These are phyloP conservation scores for Lathamus discolor DNA, from an alignment of 2,113 vertebrate genomes.

Conservation along the genomic window DNA sequence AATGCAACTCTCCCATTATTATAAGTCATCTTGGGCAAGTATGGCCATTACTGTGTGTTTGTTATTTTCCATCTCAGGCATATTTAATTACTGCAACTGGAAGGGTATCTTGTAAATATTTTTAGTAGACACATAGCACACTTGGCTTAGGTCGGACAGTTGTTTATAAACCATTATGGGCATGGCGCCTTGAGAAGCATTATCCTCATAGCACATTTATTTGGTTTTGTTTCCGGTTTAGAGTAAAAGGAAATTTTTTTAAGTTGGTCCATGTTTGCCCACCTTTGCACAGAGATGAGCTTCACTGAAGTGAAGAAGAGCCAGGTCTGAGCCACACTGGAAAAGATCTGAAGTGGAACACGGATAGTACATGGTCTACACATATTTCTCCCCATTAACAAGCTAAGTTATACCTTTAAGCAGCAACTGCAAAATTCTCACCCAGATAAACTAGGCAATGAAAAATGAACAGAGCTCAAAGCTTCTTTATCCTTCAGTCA, in stretches of 20 bases:
- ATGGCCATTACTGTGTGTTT: not conserved
- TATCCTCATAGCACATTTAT: not conserved
- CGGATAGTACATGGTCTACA: accelerated
- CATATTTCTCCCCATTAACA: not conserved
- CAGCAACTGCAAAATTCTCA: not conserved
- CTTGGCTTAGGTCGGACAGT: not conserved
- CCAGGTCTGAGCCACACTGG: not conserved
- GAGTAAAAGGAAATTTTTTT: not conserved
- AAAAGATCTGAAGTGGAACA: not conserved
- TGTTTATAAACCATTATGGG: constrained; percentile 4
- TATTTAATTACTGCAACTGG: constrained; percentile 1
- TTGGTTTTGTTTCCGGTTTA: not conserved
- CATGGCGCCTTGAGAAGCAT: not conserved
- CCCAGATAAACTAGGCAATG: not conserved
- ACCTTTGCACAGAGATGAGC: not conserved
- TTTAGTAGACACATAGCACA: not conserved
- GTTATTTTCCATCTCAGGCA: not conserved
- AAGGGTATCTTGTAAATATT: constrained; percentile 18
- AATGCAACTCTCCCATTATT: not conserved
- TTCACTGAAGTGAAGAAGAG: not conserved
- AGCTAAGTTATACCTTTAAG: not conserved
- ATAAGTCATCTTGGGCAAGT: not conserved
- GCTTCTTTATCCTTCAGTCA: not conserved
- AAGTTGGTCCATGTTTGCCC: not conserved
- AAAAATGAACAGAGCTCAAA: not conserved